Evolutionary conservation across 1,140 invertebrate species (phyloP).

Genomic region (Chironomus striatipennis): DNA sequence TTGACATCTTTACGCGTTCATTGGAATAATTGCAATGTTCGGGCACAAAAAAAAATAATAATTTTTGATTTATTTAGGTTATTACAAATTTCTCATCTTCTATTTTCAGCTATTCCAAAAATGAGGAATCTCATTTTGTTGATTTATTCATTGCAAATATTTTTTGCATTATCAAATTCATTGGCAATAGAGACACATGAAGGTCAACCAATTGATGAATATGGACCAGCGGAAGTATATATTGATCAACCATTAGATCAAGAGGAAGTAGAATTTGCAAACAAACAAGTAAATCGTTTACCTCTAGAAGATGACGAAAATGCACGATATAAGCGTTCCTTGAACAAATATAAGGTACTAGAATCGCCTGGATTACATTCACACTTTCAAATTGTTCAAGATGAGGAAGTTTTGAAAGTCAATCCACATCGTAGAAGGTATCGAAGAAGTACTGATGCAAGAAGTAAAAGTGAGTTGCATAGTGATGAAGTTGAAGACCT

Average conservation of each 20-base stretch:
- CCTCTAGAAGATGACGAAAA: not conserved
- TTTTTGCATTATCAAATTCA: not conserved
- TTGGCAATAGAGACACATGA: not conserved
- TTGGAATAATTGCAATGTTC: not conserved
- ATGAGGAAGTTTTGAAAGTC: slow-evolving; percentile 5
- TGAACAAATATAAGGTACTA: not conserved
- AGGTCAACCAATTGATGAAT: not conserved
- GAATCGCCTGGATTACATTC: slow-evolving; percentile 9
- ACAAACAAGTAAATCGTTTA: not conserved
- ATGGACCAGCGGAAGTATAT: not conserved
- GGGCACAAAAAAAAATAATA: not conserved
- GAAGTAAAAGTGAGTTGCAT: not conserved
- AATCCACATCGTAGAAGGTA: not conserved
- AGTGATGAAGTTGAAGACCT: slow-evolving; percentile 18
- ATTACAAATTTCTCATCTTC: not conserved
- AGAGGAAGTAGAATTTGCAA: not conserved
- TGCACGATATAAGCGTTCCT: not conserved
- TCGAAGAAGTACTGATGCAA: not conserved
- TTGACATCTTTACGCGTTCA: slow-evolving; percentile 20
- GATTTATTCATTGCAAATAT: not conserved
- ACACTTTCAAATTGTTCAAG: not conserved
- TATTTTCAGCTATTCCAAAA: not conserved
- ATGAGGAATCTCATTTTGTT: not conserved
- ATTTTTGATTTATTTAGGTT: not conserved
- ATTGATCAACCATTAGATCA: not conserved